Conservation (phyloP, 1,140 invertebrate species). For the Delia radicum region DNA sequence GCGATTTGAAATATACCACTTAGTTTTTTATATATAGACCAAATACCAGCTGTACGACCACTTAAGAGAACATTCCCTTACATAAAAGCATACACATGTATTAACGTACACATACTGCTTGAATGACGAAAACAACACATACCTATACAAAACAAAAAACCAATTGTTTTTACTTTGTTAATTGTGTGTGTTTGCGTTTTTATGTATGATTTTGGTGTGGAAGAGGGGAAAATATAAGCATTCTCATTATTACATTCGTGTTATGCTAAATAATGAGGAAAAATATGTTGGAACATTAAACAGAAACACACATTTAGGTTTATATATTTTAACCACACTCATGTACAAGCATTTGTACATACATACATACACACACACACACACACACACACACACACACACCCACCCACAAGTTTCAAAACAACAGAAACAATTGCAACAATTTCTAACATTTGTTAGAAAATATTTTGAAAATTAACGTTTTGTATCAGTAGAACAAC, state of each 20-base stretch:
- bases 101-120: not conserved
- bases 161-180: constrained; percentile 14
- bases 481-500: not conserved
- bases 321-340: not conserved
- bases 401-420: not conserved
- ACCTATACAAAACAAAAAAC: not conserved
- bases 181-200: not conserved
- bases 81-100: not conserved
- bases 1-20: no score
- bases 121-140: not conserved
- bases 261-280: constrained; percentile 13
- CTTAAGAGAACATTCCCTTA: not conserved
- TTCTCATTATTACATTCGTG: not conserved
- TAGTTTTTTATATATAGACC: no score
- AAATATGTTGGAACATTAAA: constrained; percentile 7
- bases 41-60: not conserved
- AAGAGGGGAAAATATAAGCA: not conserved
- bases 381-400: no score
- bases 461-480: not conserved
- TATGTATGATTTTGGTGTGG: not conserved
- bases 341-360: not conserved
- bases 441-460: not conserved
- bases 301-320: not conserved
- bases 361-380: not conserved
- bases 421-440: not conserved